Percentiles rank a stretch among this genome's conserved stretches.
These are phyloP conservation scores for Elaphurus davidianus DNA, from an alignment of 2,113 vertebrate species.

Conservation along the genomic window DNA sequence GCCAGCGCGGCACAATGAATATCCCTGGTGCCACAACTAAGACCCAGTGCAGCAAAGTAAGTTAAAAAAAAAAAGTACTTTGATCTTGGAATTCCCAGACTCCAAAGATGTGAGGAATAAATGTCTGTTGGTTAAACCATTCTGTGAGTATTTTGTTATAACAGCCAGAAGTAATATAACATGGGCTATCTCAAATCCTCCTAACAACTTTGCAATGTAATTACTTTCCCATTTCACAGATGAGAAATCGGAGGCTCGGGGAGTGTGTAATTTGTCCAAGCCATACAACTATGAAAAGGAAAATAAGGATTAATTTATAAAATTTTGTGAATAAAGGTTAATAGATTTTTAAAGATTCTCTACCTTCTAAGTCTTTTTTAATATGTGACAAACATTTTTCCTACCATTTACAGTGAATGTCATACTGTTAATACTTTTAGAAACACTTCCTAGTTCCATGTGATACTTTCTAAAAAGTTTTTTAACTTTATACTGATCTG, in stretches of 20 bases:
- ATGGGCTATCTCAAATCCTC: background rate
- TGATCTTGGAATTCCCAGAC: background rate
- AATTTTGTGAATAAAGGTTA: background rate
- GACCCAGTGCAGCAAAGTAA: background rate
- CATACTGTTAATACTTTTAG: background rate
- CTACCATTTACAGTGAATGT: background rate
- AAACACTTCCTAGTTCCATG: background rate
- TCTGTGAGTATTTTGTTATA: background rate
- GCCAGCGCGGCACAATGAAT: background rate
- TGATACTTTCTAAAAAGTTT: background rate
- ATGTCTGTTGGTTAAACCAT: background rate
- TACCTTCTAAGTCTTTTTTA: background rate
- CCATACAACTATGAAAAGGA: background rate
- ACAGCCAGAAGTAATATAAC: background rate
- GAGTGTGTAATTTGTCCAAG: background rate
- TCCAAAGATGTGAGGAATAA: background rate
- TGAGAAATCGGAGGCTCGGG: background rate
- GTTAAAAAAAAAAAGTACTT: background rate
- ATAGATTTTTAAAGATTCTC: background rate
- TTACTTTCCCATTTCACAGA: constrained; percentile 37
- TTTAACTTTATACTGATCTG: background rate
- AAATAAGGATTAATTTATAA: background rate
- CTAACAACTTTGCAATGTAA: constrained; percentile 34
- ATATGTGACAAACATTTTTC: background rate
- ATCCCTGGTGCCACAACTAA: background rate